Percentiles rank a stretch among this genome's conserved stretches.
Evolutionary conservation across 1,140 invertebrate genomes (phyloP).

Genomic region (Platorchestia sp.): DNA sequence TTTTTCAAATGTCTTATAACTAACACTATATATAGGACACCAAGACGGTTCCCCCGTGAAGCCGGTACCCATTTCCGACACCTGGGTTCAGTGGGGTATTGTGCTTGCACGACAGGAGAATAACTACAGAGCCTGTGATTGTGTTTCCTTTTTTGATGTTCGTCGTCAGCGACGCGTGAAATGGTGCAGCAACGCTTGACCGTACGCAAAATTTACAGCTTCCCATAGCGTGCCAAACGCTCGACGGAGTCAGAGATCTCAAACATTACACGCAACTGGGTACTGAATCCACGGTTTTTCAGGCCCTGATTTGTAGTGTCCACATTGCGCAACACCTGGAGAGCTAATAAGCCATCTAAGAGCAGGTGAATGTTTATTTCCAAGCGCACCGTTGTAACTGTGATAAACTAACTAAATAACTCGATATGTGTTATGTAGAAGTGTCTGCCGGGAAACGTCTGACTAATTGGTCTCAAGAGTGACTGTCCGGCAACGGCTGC

Average conservation of each 20-base stretch:
- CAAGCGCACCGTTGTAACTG: background rate
- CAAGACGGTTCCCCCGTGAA: too few species aligned
- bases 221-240: background rate
- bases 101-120: too few species aligned
- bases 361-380: background rate
- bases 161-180: background rate
- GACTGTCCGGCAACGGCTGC: too few species aligned
- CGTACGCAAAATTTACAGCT: background rate
- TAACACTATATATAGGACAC: too few species aligned
- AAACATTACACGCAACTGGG: background rate
- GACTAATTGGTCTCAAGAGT: too few species aligned
- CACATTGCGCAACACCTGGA: background rate
- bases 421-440: background rate
- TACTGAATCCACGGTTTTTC: background rate
- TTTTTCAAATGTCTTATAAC: too few species aligned
- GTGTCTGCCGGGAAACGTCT: background rate
- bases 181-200: background rate
- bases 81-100: background rate
- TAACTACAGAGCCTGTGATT: background rate
- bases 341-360: background rate
- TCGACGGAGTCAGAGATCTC: background rate
- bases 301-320: background rate
- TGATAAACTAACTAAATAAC: background rate
- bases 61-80: too few species aligned
- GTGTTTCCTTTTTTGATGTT: background rate